Evolutionary conservation across 2,113 vertebrate genomes (phyloP), one percentile per base, ranked within the genome.

Genomic region (Tragelaphus scriptus): DNA sequence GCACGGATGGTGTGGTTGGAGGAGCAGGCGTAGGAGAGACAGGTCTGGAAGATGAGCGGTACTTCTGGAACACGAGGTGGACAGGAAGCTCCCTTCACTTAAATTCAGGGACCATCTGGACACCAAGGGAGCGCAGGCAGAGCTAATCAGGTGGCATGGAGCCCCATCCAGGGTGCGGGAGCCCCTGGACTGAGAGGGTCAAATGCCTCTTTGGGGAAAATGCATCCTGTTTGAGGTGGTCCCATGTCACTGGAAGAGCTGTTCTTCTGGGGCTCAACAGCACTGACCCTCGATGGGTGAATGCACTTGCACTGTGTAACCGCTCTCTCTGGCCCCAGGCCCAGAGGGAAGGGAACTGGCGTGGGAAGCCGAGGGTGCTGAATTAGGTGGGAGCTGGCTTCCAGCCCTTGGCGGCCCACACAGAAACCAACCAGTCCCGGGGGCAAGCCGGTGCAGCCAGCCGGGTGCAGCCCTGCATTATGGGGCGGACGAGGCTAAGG

Each of bases 401-500:
- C 63, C 25, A 51, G 15, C 17, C 25, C 40, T 15, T 59, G 53
- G 32, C 6, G 23, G 25, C n/a, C n/a, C 25, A 32, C n/a, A 9
- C 7, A 6, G 94, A 63, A 40, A 49, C 65, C 32, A 40, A 26
- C 80, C 0, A 2, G 58, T 30, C 44, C 44, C 5, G 17, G n/a
- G 56, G 49, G 44, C 2, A 26, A 5, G 32, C 23, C 1, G 16
- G 32, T 19, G 2, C 63, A n/a, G 32, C 63, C 63, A 65, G 63
- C 63, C 3, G 30, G 75, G 0, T 32, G 15, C 44, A 36, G 23
- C 23, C 23, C 32, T 1, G 21, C 15, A 2, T 9, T 13, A 3
- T 0, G 4, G 44, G 23, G 7, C 1, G 1, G 10, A 26, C 5
- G 15, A 28, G 5, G 32, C 32, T 7, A 4, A 30, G 47, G 79